Evolutionary conservation across 2,113 vertebrate species (phyloP), one percentile per base, ranked within the genome.

Genomic region (Emydura subglobosa): DNA sequence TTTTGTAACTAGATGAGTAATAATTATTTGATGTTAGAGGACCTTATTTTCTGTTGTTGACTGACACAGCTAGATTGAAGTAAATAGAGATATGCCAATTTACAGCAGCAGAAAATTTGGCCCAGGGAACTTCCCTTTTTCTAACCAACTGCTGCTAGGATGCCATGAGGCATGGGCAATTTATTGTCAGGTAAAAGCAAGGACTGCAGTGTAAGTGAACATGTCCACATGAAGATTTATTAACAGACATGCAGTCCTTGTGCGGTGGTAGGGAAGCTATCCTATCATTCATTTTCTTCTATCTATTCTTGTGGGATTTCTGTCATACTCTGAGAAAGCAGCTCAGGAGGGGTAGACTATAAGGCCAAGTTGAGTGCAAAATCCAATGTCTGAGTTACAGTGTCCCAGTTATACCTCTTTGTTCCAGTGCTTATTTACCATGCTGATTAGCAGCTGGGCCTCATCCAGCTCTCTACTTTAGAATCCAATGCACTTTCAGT

Each of bases 401-500:
- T 86, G 83, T 25, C 14, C 88, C 65, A 84, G 6, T 50, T 87
- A 19, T 22, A 76, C 16, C 2, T 8, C 72, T 44, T 68, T 76
- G 9, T 72, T 80, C 19, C 59, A 86, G 54, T 17, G 24, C 1
- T 42, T 55, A 2, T 7, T 53, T 85, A 27, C 68, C 16, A 0
- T 8, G 79, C 88, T 87, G n/a, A 80, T 29, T 44, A 47, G 21
- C 11, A 84, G 42, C 34, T 94, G 44, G 78, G 85, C 29, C 7
- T 54, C 19, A 16, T 86, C 89, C n/a, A 54, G 5, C n/a, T 79
- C 86, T 10, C 51, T 80, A 9, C 44, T 68, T 91, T 76, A 17
- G 4, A 88, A 91, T 49, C 21, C 7, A 82, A 3, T 7, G 2
- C 6, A 50, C 27, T 13, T 1, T 47, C 42, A 4, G 0, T 42